A percentile compares a stretch with the other conserved stretches of the same genome.
phyloP scores from a whole-genome alignment of 1,140 invertebrate genomes.

The Propsilocerus akamusi region DNA sequence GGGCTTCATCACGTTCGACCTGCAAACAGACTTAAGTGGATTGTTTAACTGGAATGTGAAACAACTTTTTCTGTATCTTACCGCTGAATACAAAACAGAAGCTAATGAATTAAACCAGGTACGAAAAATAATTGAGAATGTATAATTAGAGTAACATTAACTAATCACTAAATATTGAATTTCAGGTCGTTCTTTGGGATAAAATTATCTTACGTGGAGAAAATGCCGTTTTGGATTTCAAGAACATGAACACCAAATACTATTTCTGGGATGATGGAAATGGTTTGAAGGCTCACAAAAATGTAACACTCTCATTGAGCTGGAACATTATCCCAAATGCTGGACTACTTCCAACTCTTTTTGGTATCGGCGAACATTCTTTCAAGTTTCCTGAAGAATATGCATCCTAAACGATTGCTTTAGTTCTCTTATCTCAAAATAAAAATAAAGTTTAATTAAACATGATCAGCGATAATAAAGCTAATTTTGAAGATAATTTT shows the following conservation, averaged over 20 bases:
- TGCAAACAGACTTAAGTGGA: constrained; percentile 77
- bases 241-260: constrained; percentile 94
- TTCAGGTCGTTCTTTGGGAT: constrained; percentile 86
- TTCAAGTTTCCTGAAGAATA: constrained; percentile 85
- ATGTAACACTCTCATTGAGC: constrained; percentile 81
- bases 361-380: constrained; percentile 60
- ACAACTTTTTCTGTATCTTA: constrained; percentile 90
- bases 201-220: constrained; percentile 92
- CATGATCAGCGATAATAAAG: no score
- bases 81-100: constrained; percentile 84
- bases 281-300: constrained; percentile 83
- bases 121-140: constrained; percentile 17
- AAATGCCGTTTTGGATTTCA: constrained; percentile 76
- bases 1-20: constrained; percentile 85
- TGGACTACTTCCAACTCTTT: constrained; percentile 73
- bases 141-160: not conserved
- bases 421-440: not conserved
- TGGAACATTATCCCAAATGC: constrained; percentile 99
- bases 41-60: constrained; percentile 99
- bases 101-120: constrained; percentile 75
- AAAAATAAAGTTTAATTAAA: not conserved
- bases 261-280: constrained; percentile 99
- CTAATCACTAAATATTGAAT: not conserved
- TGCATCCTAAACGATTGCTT: constrained; percentile 9
- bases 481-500: no score